These are phyloP conservation scores for Subanguina moxae DNA, from an alignment of 1,140 invertebrate genomes.

Conservation along the genomic window DNA sequence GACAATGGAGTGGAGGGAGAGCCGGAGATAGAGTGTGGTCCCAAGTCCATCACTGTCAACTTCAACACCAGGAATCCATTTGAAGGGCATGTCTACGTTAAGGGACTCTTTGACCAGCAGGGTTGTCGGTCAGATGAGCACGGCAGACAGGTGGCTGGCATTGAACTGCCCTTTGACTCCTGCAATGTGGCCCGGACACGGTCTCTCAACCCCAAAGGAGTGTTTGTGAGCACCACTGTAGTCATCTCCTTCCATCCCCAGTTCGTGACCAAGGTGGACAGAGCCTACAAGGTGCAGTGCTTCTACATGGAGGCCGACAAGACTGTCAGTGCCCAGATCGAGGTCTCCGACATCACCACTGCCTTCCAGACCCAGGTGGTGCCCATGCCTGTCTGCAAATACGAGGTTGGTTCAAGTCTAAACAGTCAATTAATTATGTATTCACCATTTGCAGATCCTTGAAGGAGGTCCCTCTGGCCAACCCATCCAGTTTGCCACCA, in stretches of 20 bases:
- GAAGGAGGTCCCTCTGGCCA: slow-evolving; percentile 58
- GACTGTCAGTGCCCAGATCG: slow-evolving; percentile 55
- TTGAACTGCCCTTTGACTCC: slow-evolving; percentile 58
- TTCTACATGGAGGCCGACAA: slow-evolving; percentile 61
- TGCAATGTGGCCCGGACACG: slow-evolving; percentile 59
- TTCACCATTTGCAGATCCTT: slow-evolving; percentile 40
- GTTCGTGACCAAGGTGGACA: slow-evolving; percentile 59
- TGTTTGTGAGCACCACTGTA: slow-evolving; percentile 58
- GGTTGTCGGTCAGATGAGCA: slow-evolving; percentile 58
- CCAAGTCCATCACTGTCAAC: slow-evolving; percentile 58
- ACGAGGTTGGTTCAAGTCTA: slow-evolving; percentile 40
- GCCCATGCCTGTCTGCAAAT: slow-evolving; percentile 58
- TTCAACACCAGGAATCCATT: slow-evolving; percentile 60
- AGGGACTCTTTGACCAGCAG: slow-evolving; percentile 57
- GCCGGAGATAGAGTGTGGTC: slow-evolving; percentile 53
- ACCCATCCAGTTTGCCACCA: slow-evolving; percentile 58
- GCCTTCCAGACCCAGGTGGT: slow-evolving; percentile 59
- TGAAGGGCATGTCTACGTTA: slow-evolving; percentile 59
- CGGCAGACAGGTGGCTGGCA: slow-evolving; percentile 58
- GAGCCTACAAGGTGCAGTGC: slow-evolving; percentile 58
- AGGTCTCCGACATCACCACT: slow-evolving; percentile 59
- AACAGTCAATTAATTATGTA: neutral
- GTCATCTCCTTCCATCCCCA: slow-evolving; percentile 59
- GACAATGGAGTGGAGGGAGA: slow-evolving; percentile 54
- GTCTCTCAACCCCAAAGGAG: slow-evolving; percentile 56